These are phyloP conservation scores for Motacilla alba DNA, from an alignment of 2,113 vertebrate genomes.

Conservation along the genomic window DNA sequence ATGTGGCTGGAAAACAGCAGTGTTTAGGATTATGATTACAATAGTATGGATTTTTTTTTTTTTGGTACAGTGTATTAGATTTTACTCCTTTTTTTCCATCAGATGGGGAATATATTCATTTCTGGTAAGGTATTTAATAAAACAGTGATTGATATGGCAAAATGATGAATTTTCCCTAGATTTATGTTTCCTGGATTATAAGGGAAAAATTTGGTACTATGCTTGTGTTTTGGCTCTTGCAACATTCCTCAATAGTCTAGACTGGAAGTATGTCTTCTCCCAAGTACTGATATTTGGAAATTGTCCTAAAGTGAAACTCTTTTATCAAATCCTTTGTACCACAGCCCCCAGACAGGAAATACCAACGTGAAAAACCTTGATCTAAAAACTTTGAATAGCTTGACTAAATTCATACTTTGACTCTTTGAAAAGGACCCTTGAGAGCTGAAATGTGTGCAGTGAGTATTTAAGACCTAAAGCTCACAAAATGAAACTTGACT, in stretches of 20 bases:
- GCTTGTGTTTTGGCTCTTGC: background rate
- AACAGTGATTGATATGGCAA: background rate
- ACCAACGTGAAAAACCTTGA: constrained; percentile 38
- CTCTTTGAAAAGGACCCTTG: constrained; percentile 45
- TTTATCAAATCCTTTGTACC: constrained; percentile 37
- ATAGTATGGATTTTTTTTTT: background rate
- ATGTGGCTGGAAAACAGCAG: background rate
- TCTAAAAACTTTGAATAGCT: constrained; percentile 50
- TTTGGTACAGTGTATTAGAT: background rate
- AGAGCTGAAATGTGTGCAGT: constrained; percentile 26
- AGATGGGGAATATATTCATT: background rate
- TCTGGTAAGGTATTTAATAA: background rate
- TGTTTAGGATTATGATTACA: background rate
- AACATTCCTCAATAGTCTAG: constrained; percentile 3
- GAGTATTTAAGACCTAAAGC: constrained; percentile 5
- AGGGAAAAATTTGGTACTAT: background rate
- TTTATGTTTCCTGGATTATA: constrained; percentile 33
- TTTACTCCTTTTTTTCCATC: background rate
- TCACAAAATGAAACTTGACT: constrained; percentile 63
- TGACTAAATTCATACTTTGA: constrained; percentile 32
- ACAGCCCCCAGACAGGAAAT: constrained; percentile 37
- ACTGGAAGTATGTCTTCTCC: constrained; percentile 22
- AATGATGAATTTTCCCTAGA: constrained; percentile 1
- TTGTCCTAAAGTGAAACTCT: constrained; percentile 26
- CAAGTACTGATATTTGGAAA: constrained; percentile 44